A percentile compares a stretch with the other conserved stretches of the same genome.
Conservation (phyloP, 1,140 invertebrate species). For the Cotesia vestalis region DNA sequence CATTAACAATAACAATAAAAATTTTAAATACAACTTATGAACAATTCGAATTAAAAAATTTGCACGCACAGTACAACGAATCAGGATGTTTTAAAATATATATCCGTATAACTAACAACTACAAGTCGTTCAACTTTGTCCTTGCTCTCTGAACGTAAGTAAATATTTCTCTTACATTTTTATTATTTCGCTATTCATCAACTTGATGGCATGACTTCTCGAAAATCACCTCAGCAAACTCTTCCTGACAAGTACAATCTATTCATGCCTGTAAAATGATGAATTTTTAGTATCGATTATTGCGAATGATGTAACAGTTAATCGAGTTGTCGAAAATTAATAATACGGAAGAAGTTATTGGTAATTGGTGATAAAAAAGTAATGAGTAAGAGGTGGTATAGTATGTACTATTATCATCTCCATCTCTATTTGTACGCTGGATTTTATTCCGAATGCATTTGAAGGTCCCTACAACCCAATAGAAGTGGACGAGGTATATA, state of each 20-base stretch:
- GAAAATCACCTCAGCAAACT: background rate
- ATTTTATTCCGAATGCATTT: slow-evolving; percentile 17
- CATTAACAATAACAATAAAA: too few species aligned
- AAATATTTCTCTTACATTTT: background rate
- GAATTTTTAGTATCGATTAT: too few species aligned
- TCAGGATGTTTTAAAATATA: too few species aligned
- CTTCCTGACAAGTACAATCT: background rate
- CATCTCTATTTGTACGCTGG: background rate
- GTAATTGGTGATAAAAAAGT: background rate
- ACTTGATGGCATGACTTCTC: background rate
- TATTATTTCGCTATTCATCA: slow-evolving; percentile 20
- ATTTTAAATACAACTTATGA: too few species aligned
- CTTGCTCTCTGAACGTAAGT: background rate
- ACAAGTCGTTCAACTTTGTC: slow-evolving; percentile 25
- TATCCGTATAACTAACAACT: background rate
- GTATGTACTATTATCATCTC: background rate
- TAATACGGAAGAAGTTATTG: background rate
- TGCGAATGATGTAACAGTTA: too few species aligned
- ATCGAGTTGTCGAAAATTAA: too few species aligned
- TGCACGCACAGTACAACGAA: too few species aligned
- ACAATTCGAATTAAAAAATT: too few species aligned
- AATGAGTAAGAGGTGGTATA: slow-evolving; percentile 3
- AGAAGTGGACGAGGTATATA: slow-evolving; percentile 51
- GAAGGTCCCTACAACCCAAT: slow-evolving; percentile 38
- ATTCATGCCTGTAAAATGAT: background rate